Evolutionary conservation across 2,888 invertebrate species (phyloP), one percentile per base, ranked within the genome.

Genomic region (Disparrhopalites patrizii): DNA sequence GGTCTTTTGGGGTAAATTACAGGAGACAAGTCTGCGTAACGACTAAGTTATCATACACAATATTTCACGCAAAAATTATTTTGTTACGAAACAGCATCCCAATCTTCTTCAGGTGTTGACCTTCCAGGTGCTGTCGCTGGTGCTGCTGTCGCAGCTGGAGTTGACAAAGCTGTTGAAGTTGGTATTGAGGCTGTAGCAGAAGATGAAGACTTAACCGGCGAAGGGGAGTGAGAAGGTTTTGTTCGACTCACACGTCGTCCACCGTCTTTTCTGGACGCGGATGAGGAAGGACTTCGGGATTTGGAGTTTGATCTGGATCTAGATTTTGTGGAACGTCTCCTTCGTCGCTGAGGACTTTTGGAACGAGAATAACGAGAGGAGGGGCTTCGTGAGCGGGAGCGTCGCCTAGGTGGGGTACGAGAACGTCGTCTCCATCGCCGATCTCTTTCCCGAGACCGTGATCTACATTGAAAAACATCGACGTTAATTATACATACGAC

Each of bases 401-500:
- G 7, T 20, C 63, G 55, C 30, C 47, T 31, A 13, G 62, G n/a
- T n/a, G 56, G 55, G 30, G 52, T 65, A 5, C 67, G 52, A 23
- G 66, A 68, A n/a, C 51, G 57, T 50, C 70, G 18, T 51, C 68
- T 30, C 15, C 20, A 51, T 28, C 68, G 51, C 8, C 54, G 51
- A 28, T 38, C 25, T 40, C 51, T 33, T 15, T 65, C 54, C 23
- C 51, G 25, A 8, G 58, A 54, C 7, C 54, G 40, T 5, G 43
- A 43, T n/a, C 58, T 58, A 28, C 23, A n/a, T n/a, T n/a, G n/a
- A n/a, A n/a, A 43, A 10, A 43, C 43, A 10, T 10, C 20, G 4
- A 43, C 15, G 7, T 4, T 43, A 43, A 43, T 43, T 10, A 10
- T 15, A 43, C 7, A 5, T 5, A 43, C 5, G 43, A 43, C 8